These are phyloP conservation scores for Nematopogon swammerdamellus DNA, from an alignment of 2,888 invertebrate species.

Conservation along the genomic window DNA sequence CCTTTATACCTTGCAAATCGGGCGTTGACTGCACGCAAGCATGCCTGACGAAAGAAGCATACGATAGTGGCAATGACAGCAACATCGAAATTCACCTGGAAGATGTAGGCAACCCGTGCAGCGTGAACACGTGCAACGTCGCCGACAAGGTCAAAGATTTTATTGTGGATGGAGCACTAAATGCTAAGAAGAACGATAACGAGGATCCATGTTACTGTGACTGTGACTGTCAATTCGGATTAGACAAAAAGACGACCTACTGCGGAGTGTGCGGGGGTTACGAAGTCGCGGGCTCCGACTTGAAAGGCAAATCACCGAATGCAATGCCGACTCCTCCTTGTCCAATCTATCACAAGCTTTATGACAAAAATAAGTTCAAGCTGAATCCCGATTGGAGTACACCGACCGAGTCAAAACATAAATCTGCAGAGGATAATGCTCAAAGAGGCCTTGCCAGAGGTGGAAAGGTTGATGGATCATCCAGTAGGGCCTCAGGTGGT, in stretches of 20 bases:
- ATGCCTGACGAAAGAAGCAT: neutral
- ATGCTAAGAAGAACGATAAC: constrained; percentile 20
- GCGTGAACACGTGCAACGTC: constrained; percentile 33
- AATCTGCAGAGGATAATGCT: too few species aligned
- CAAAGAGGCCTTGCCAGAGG: neutral
- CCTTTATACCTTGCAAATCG: neutral
- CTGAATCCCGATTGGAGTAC: neutral
- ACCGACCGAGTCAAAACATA: neutral
- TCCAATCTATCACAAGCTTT: constrained; percentile 42
- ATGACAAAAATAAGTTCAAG: constrained; percentile 31
- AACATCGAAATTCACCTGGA: constrained; percentile 27
- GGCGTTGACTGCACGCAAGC: neutral
- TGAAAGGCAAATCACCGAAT: constrained; percentile 28
- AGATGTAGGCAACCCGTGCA: constrained; percentile 36
- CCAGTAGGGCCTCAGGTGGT: neutral
- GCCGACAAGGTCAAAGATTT: constrained; percentile 38
- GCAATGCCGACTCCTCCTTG: constrained; percentile 35
- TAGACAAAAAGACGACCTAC: constrained; percentile 37
- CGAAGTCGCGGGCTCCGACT: constrained; percentile 37
- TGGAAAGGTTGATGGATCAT: neutral
- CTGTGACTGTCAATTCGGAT: constrained; percentile 38
- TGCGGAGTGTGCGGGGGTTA: constrained; percentile 44
- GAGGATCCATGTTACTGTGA: constrained; percentile 39
- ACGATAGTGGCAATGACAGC: constrained; percentile 38
- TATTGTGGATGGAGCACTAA: constrained; percentile 24